Evolutionary conservation across 2,888 invertebrate species (phyloP), one percentile per base, ranked within the genome.

Genomic region (Gibbula magus): DNA sequence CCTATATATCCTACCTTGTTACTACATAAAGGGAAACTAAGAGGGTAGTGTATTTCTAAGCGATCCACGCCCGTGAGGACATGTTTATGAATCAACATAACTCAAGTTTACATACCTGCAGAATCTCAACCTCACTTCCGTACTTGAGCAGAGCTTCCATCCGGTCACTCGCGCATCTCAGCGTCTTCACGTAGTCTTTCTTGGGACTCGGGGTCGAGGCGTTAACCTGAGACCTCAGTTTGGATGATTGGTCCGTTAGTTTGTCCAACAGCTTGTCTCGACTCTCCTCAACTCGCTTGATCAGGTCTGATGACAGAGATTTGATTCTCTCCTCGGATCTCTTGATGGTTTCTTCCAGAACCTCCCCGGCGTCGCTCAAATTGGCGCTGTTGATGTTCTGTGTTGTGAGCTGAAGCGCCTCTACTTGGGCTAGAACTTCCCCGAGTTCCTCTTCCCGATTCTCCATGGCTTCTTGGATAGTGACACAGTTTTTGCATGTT

Each of bases 101-200:
- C n/a, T n/a, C n/a, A n/a, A n/a, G n/a, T n/a, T n/a, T n/a, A n/a
- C n/a, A n/a, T 45, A 45, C 45, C 76, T 88, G 82, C 20, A 89
- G 79, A 54, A 89, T 85, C 74, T 90, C 90, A 8, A 87, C 84
- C 54, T 89, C 88, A 82, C 88, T 88, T 54, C 90, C 90, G 76
- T 88, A 89, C 45, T 86, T 86, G 74, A 88, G 81, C 35, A 90
- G 79, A 39, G 81, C 85, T 35, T 84, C 86, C 86, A 89, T 86
- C 32, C 89, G 80, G 13, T 86, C 86, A 45, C 85, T 84, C 7
- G 88, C 88, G 7, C 89, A 83, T 61, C 84, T 83, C 5, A 87
- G 80, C 0, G 84, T 85, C 78, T 86, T 88, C 25, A 82, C 67
- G 22, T 87, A 86, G 45, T 85, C 78, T 81, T 85, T 84, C 66